Base-by-base conservation (phyloP, 2,797 vertebrate species). In the Nasua narica region DNA sequence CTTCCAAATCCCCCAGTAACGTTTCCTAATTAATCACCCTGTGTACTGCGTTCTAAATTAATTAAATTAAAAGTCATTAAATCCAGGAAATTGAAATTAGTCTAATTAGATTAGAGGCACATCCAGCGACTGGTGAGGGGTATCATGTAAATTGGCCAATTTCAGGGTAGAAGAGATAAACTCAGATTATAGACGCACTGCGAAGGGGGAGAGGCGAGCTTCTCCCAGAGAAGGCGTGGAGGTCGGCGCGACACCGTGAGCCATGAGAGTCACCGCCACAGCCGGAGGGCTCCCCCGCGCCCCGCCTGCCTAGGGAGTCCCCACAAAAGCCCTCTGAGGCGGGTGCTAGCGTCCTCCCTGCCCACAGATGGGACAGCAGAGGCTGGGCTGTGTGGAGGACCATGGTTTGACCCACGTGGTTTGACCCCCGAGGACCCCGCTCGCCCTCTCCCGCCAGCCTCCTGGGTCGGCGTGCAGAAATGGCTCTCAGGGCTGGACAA, bases 41-140 rank as follows among this genome's bases (percentile, higher is more conserved):
- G 94, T 97, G 88, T 97, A 97, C 96, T 94, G 93, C 97, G 96
- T 98, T 96, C 93, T 96, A 94, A 96, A 97, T 97, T 98, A 98
- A 98, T 98, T 98, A 96, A 98, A 97, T 98, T 98, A 98, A 97
- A 97, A 98, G 97, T 97, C 96, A 98, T 98, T 98, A 98, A 98
- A 97, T 96, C 91, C 87, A 96, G 96, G 96, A 97, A 98, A 97
- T 96, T 97, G 93, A 98, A 97, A 98, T 98, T 98, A 97, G 94
- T 96, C 97, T 97, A 97, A 98, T 98, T 96, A 96, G 97, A 97
- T 97, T 94, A 97, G 90, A 90, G 95, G 77, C 91, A 94, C 94
- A 97, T 78, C 87, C 87, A 97, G 90, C 12, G 85, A 87, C 87
- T 21, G 92, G 87, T 91, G 72, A 97, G 81, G 94, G 94, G 96